Base-by-base conservation (phyloP, 1,140 invertebrate genomes). In the Armadillidium nasatum region DNA sequence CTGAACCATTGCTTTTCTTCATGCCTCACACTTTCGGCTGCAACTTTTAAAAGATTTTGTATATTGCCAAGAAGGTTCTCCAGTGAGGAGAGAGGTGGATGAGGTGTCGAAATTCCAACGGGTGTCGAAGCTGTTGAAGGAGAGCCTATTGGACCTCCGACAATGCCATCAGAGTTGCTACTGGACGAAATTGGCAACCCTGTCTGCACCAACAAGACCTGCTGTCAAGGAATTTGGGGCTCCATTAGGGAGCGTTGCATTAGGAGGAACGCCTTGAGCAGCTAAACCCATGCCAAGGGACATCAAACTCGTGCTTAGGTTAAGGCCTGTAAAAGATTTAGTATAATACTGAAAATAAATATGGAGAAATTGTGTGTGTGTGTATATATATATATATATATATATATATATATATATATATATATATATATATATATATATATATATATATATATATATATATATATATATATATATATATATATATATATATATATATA, bases 1-100 rank as follows among this genome's bases (percentile, higher is more conserved):
- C 95, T 94, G 88, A 92, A 95, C 85, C 96, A 93, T 86, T 96
- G 94, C 80, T 94, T 89, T 85, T 97, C 95, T 86, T 96, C 94
- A 83, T 96, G 94, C 80, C 94, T 89, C 50, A 94, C 94, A 87
- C 96, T 97, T 86, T 97, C 95, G 7, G 94, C 94, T 10, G 95
- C 95, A 70, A 97, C 94, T 86, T 97, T 96, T 71, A 97, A 89
- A 77, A 97, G 88, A 23, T 94, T 94, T 86, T 97, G 94, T 82
- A 97, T 97, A 85, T 97, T 97, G 80, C 94, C 89, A 70, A 97
- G 89, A 54, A 97, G 88, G 68, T 94, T 96, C 85, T 97, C 94
- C 15, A 94, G 95, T 80, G 93, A 95, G 77, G 91, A 92, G 81
- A 90, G 88, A 45, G 83, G 79, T 10, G 79, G 74, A 60, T 60